Evolutionary conservation across 1,140 invertebrate genomes (phyloP).

Genomic region (Batillaria attramentaria): DNA sequence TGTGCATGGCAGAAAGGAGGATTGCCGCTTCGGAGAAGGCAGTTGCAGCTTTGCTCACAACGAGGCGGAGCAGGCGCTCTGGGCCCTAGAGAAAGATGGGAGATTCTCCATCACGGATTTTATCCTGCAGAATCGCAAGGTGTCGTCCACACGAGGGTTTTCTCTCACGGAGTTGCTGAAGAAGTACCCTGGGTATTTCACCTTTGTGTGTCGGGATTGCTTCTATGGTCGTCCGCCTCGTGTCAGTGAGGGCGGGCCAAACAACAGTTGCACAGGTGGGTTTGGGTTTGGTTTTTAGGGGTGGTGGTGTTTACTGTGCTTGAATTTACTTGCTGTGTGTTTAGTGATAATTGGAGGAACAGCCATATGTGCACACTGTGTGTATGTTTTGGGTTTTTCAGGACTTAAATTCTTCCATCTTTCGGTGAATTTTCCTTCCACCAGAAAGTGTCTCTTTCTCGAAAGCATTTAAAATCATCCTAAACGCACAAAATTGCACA

Average conservation of each 20-base stretch:
- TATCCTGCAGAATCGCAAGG: conserved; percentile 54
- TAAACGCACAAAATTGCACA: too few species aligned
- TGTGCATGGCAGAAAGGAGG: conserved; percentile 28
- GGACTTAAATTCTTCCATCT: too few species aligned
- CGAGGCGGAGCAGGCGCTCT: conserved; percentile 57
- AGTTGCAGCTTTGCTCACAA: conserved; percentile 67
- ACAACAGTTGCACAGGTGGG: conserved; percentile 18
- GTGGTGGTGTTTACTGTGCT: too few species aligned
- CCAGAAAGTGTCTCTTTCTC: too few species aligned
- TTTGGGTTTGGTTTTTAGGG: too few species aligned
- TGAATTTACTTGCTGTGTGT: too few species aligned
- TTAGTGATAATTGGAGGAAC: too few species aligned
- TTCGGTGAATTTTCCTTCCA: too few species aligned
- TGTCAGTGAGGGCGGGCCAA: conserved; percentile 32
- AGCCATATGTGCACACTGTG: too few species aligned
- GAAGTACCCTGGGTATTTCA: conserved; percentile 59
- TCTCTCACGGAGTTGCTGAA: conserved; percentile 48
- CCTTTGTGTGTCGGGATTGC: conserved; percentile 60
- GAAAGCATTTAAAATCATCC: too few species aligned
- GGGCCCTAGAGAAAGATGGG: conserved; percentile 65
- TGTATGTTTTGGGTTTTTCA: too few species aligned
- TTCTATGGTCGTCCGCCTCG: conserved; percentile 54
- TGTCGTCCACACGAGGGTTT: conserved; percentile 38
- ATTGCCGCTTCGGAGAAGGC: conserved; percentile 56
- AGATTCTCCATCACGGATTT: conserved; percentile 63